Conservation (phyloP, 1,140 invertebrate species). For the Littorina saxatilis region DNA sequence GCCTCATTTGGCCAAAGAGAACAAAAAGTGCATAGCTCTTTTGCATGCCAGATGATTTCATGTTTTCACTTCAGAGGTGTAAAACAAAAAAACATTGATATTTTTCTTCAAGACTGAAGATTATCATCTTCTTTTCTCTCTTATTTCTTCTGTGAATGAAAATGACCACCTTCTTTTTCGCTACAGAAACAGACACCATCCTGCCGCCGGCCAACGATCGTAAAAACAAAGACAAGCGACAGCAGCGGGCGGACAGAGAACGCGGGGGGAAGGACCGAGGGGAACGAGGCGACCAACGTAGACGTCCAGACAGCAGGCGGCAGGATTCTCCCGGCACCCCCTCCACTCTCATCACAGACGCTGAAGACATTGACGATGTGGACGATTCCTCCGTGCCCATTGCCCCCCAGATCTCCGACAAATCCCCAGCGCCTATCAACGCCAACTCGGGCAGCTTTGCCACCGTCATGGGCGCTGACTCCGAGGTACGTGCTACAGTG, state of each 20-base stretch:
- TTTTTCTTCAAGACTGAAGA: too few species aligned
- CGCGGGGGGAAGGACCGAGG: background rate
- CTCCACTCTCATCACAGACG: constrained; percentile 37
- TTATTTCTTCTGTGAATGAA: too few species aligned
- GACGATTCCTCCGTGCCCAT: constrained; percentile 48
- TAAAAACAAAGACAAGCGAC: background rate
- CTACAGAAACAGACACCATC: constrained; percentile 36
- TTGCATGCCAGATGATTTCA: too few species aligned
- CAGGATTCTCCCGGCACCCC: constrained; percentile 27
- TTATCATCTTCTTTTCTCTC: too few species aligned
- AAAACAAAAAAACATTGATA: too few species aligned
- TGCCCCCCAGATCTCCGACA: constrained; percentile 37
- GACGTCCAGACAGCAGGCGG: too few species aligned
- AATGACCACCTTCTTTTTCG: too few species aligned
- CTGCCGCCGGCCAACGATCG: background rate
- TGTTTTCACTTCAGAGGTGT: too few species aligned
- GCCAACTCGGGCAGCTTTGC: constrained; percentile 25
- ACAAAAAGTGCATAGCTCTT: too few species aligned
- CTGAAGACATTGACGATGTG: constrained; percentile 38
- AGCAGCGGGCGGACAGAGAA: background rate
- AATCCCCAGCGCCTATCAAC: constrained; percentile 35
- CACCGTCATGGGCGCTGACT: background rate
- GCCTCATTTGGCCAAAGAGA: too few species aligned
- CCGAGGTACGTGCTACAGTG: too few species aligned
- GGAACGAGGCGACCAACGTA: background rate